Evolutionary conservation across 2,113 vertebrate genomes (phyloP), one percentile per base, ranked within the genome.

Genomic region (Hylia prasina): DNA sequence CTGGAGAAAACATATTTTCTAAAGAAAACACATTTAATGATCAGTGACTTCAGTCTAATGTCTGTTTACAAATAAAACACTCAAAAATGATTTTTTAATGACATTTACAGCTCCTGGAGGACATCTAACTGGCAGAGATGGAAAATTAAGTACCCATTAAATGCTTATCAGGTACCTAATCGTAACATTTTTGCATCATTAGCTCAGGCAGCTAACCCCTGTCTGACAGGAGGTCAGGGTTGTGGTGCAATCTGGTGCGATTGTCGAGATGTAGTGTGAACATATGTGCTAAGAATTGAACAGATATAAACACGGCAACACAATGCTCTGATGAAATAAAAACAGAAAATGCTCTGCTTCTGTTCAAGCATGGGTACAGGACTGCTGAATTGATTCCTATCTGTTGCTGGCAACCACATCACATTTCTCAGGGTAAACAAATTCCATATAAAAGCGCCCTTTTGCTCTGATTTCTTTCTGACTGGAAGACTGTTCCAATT

Each of bases 391-490:
- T 39, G 44, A 78, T 82, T 89, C 37, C 37, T 82, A 35, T 75
- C 72, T 93, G 7, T 3, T 82, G 73, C 82, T 91, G 90, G 73
- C 66, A 95, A n/a, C 44, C 44, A 39, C 25, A 79, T 37, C 7
- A 3, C 45, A 65, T 84, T 90, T 85, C 58, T 85, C 78, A 90
- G 48, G 18, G 57, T 86, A 88, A 94, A 91, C 48, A 85, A 80
- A 72, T 57, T 82, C 79, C 75, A 73, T 35, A 45, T 53, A 60
- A 80, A 94, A 90, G n/a, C 1, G 30, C 94, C 79, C 82, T 88
- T 92, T 95, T 27, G n/a, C 88, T 92, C 79, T 24, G 31, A 57
- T 94, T 93, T 87, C 76, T 69, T 88, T 92, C 57, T 77, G 42
- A 77, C 66, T 80, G 30, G 57, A 88, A 93, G 28, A 27, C 54